Base-by-base conservation (phyloP, 2,888 invertebrate genomes). In the Chrysodeixis includens region DNA sequence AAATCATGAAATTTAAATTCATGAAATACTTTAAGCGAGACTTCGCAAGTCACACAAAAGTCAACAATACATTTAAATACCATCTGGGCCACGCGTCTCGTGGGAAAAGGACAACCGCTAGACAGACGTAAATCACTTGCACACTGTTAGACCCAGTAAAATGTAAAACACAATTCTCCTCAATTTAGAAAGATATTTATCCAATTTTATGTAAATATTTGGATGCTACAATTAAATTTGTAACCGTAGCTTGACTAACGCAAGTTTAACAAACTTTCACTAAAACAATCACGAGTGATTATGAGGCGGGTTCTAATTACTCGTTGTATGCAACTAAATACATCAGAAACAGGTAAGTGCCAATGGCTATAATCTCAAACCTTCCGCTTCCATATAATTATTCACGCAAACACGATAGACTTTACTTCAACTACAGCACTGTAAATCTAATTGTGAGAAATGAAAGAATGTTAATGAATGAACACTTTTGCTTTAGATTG, bases 321-420 rank as follows among this genome's bases (percentile, higher is more conserved):
- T 62, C 74, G 62, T 62, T 65, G 30, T 59, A 66, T 74, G 73
- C 70, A 16, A 60, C 53, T 73, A 74, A 73, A 64, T 61, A 64
- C n/a, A 66, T 44, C 61, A 66, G 66, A 66, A 74, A 54, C 56
- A 55, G 40, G 20, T n/a, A 40, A 62, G 62, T 74, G 59, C 64
- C 76, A 72, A 64, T 69, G 61, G 52, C 35, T 69, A 69, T 66
- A 68, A 75, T 78, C 78, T 78, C 32, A 18, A 30, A 30, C 53
- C 69, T 78, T 78, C 78, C 75, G 62, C 75, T 78, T 78, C 66
- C 75, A 72, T 66, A 72, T 68, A 65, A 62, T 70, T 68, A 51
- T 75, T 72, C 78, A 78, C 72, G 78, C 64, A 51, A 78, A 58
- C 78, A 78, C 78, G 75, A 58, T 30, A 40, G 49, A 55, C 44